phyloP scores from a whole-genome alignment of 2,113 vertebrate species.

The Stegastes partitus region DNA sequence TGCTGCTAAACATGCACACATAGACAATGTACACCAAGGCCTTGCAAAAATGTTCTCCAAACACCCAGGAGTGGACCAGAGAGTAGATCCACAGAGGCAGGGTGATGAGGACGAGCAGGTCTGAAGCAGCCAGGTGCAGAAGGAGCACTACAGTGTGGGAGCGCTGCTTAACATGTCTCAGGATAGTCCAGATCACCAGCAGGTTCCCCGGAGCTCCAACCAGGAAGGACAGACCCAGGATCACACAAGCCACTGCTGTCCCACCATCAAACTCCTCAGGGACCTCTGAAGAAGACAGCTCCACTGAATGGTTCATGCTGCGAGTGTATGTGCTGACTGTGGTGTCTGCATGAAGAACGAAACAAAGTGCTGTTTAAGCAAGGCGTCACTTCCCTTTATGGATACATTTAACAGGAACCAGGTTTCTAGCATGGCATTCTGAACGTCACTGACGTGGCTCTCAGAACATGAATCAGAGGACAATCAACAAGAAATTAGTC shows the following conservation, averaged over 20 bases:
- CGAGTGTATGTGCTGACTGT: slow-evolving; percentile 49
- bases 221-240: slow-evolving; percentile 82
- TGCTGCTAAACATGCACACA: slow-evolving; percentile 52
- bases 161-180: slow-evolving; percentile 78
- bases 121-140: slow-evolving; percentile 82
- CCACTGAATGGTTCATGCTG: slow-evolving; percentile 62
- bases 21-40: slow-evolving; percentile 13
- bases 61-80: slow-evolving; percentile 22
- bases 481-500: neutral
- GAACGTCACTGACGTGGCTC: too few species aligned
- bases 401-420: slow-evolving; percentile 58
- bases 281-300: slow-evolving; percentile 24
- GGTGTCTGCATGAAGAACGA: slow-evolving; percentile 40
- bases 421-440: neutral
- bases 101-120: slow-evolving; percentile 85
- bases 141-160: slow-evolving; percentile 85
- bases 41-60: slow-evolving; percentile 56
- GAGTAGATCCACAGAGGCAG: slow-evolving; percentile 81
- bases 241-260: slow-evolving; percentile 69
- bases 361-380: slow-evolving; percentile 63
- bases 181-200: slow-evolving; percentile 85
- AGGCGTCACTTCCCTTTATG: slow-evolving; percentile 74
- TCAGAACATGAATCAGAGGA: neutral
- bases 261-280: slow-evolving; percentile 51
- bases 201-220: slow-evolving; percentile 84